Evolutionary conservation across 2,888 invertebrate genomes (phyloP).

Genomic region (Arenicola marina): DNA sequence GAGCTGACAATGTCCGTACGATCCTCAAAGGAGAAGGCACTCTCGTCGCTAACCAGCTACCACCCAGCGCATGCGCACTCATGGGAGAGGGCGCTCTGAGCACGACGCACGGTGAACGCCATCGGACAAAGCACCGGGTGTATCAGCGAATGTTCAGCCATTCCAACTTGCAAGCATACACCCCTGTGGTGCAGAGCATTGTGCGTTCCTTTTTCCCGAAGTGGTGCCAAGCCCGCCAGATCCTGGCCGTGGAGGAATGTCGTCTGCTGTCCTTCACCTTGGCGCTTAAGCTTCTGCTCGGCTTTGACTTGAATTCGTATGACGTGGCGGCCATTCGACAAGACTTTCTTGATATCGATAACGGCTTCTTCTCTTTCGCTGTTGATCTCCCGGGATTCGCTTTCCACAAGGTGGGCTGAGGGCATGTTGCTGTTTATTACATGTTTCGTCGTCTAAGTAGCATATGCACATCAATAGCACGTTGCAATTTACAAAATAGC

Average conservation of each 20-base stretch:
- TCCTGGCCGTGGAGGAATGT: background rate
- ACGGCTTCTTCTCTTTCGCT: constrained; percentile 1
- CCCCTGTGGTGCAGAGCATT: background rate
- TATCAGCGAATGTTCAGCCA: background rate
- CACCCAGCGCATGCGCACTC: constrained; percentile 8
- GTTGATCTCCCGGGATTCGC: constrained; percentile 7
- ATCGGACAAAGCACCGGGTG: constrained; percentile 7
- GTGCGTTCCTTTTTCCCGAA: background rate
- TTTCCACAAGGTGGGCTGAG: constrained; percentile 7
- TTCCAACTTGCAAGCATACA: background rate
- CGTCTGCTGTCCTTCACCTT: background rate
- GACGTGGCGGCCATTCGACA: background rate
- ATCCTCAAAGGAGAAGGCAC: constrained; percentile 4
- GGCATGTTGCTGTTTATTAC: no score
- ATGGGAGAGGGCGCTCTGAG: constrained; percentile 9
- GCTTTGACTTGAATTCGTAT: background rate
- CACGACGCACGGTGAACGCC: constrained; percentile 7
- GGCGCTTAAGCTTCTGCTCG: constrained; percentile 4
- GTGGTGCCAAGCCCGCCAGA: background rate
- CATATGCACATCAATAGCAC: no score
- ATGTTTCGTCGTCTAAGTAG: no score
- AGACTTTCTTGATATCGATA: background rate
- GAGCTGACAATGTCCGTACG: constrained; percentile 12
- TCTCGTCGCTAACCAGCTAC: constrained; percentile 3
- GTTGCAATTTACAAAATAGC: no score